Evolutionary conservation across 2,888 invertebrate genomes (phyloP).

Genomic region (Hydropsyche betteni): DNA sequence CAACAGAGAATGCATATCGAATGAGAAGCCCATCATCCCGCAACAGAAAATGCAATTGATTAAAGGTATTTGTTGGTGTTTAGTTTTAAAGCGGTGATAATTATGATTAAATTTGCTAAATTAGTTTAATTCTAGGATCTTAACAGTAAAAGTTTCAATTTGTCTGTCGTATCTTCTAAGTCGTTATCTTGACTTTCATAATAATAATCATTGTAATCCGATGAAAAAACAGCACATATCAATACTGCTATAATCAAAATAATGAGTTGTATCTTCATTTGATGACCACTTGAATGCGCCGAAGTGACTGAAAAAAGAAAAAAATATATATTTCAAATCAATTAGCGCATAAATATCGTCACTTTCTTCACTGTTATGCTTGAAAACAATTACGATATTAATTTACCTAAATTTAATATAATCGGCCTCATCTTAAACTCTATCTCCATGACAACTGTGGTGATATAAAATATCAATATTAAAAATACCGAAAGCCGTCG

Average conservation of each 20-base stretch:
- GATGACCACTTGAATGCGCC: background rate
- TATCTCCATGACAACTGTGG: slow-evolving; percentile 26
- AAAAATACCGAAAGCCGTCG: background rate
- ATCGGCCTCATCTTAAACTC: slow-evolving; percentile 17
- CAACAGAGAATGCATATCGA: background rate
- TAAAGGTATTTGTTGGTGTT: background rate
- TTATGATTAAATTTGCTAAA: background rate
- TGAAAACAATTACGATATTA: background rate
- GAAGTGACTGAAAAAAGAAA: slow-evolving; percentile 21
- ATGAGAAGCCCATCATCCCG: too few species aligned
- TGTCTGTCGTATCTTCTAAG: background rate
- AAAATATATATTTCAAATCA: background rate
- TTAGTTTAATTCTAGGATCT: background rate
- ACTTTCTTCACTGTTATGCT: background rate
- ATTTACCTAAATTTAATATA: slow-evolving; percentile 25
- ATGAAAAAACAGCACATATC: background rate
- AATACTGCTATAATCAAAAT: background rate
- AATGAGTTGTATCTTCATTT: background rate
- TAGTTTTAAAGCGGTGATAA: slow-evolving; percentile 5
- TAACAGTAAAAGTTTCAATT: background rate
- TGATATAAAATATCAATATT: slow-evolving; percentile 16
- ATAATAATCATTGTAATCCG: slow-evolving; percentile 21
- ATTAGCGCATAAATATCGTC: background rate
- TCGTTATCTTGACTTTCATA: slow-evolving; percentile 15
- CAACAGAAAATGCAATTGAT: background rate